Evolutionary conservation across 2,797 vertebrate species (phyloP), one percentile per base, ranked within the genome.

Genomic region (Molossus alvarezi): DNA sequence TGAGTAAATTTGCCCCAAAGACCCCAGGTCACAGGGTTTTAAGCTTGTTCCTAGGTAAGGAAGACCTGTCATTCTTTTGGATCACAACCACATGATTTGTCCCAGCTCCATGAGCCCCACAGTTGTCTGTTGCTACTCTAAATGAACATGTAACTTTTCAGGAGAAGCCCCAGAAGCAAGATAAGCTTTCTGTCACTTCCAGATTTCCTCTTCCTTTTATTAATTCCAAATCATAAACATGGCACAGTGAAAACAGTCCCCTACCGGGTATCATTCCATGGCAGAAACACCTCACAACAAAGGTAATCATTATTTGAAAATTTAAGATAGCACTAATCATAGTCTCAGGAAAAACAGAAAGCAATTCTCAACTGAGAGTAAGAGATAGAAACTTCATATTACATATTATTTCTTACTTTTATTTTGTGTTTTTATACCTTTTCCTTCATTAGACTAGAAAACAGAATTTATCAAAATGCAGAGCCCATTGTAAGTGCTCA

Each of bases 221-320:
- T 88, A 90, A 86, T 75, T 21, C 4, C 58, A 69, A 29, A 62
- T 86, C 55, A 76, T 45, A 71, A 90, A 92, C 53, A 69, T 17
- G 27, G 41, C 45, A 23, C 3, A 55, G 23, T 87, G 27, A 71
- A 77, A 90, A 58, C 12, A 65, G 62, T 65, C 15, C 2, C 11
- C 51, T 86, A 33, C 10, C 64, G 83, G 23, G 17, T 57, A 41
- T 21, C 23, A 9, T 71, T 76, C 48, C 77, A 11, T 79, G 27
- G n/a, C 64, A 83, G 48, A 95, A 73, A 65, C 15, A 86, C 14
- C 17, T 88, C 53, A 5, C n/a, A 84, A 11, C 77, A 60, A 71
- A 88, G 14, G 29, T 93, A 88, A 84, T 21, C 10, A 21, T 48
- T 65, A 79, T 84, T 80, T 89, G 65, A 95, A 72, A 57, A 65